Evolutionary conservation across 2,888 invertebrate genomes (phyloP).

Genomic region (Pardosa pseudoannulata): DNA sequence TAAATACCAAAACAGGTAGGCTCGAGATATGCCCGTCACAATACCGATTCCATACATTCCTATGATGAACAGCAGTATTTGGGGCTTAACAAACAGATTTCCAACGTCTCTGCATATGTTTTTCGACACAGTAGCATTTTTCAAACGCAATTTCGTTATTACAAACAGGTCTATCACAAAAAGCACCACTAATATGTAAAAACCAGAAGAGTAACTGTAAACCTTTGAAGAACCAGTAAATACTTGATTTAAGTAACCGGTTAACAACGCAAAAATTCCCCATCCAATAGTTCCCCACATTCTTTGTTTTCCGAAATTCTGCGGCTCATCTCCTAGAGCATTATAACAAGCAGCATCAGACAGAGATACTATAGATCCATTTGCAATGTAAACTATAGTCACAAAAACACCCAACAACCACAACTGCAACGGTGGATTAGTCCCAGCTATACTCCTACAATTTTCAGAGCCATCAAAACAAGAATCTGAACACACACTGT

Average conservation of each 20-base stretch:
- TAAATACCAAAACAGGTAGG: conserved; percentile 73
- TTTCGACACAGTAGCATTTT: conserved; percentile 38
- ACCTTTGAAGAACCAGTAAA: conserved; percentile 34
- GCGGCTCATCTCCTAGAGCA: conserved; percentile 85
- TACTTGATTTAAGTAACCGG: conserved; percentile 87
- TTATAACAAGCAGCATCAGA: conserved; percentile 93
- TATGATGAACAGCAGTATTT: conserved; percentile 43
- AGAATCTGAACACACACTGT: neutral
- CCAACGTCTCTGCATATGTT: conserved; percentile 65
- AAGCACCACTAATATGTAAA: conserved; percentile 49
- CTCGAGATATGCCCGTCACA: conserved; percentile 73
- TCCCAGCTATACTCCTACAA: neutral
- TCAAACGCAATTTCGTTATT: conserved; percentile 38
- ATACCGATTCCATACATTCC: conserved; percentile 69
- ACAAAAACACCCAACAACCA: conserved; percentile 87
- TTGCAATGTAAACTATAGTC: conserved; percentile 87
- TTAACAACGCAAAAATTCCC: conserved; percentile 86
- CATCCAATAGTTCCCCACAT: conserved; percentile 93
- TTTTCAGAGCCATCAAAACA: neutral
- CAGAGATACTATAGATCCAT: conserved; percentile 90
- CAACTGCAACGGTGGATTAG: conserved; percentile 80
- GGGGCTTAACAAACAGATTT: conserved; percentile 12
- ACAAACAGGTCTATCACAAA: conserved; percentile 34
- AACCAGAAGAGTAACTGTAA: conserved; percentile 60
- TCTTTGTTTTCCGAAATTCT: conserved; percentile 89